Evolutionary conservation across 2,888 invertebrate species (phyloP), one percentile per base, ranked within the genome.

Genomic region (Desoria tigrina): DNA sequence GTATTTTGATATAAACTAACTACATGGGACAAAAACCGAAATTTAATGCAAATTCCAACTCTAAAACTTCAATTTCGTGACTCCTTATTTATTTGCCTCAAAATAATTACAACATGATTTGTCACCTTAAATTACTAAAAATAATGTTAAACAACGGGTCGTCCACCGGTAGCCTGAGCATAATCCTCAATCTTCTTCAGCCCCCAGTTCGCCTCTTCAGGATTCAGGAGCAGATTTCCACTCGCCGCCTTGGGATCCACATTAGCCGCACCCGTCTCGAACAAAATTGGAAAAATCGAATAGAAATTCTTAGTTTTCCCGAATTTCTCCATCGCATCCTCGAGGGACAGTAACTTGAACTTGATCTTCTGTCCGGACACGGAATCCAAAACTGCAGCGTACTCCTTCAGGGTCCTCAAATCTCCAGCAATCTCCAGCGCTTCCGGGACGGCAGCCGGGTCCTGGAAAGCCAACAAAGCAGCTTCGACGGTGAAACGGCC

Each of bases 361-460:
- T 53, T 53, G 9, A 27, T 53, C 53, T 53, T 53, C 24, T 53
- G 23, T 9, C 53, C 53, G 7, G 53, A 53, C 6, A 24, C 53
- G 53, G 23, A 16, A n/a, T 53, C 53, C 4, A 53, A 7, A 6
- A 53, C 3, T 7, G 4, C 24, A 7, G 53, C 53, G 53, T 14
- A 23, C 6, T 53, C 23, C 26, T 53, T 53, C 23, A 53, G 53
- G 4, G 23, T 23, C 23, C 11, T 23, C 6, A n/a, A 18, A 23
- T 53, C 53, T n/a, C 53, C 53, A 9, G 26, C 26, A 6, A 53
- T 27, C 23, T 53, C 53, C 7, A 53, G 7, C 21, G 26, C 23
- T 7, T 18, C 21, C 6, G 53, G 53, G 23, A 53, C 24, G 11
- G 14, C 14, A 27, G 23, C 24, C 26, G 53, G 53, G 4, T 18